A percentile compares a stretch with the other conserved stretches of the same genome.
Evolutionary conservation across 1,140 invertebrate genomes (phyloP).

Genomic region (Brachionus manjavacas): DNA sequence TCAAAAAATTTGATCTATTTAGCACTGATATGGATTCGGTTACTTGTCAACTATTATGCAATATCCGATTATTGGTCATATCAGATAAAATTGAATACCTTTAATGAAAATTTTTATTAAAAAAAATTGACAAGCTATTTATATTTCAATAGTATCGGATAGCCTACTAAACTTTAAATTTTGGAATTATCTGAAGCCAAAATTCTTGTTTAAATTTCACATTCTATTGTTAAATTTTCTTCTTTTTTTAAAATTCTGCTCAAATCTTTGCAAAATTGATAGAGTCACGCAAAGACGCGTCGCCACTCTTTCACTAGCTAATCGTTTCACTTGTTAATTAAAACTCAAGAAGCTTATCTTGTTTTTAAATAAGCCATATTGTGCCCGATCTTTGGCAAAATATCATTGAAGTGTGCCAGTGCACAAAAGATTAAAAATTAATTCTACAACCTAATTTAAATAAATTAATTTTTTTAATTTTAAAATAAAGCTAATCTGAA

Average conservation of each 20-base stretch:
- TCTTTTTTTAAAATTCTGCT: background rate
- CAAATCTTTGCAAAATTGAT: background rate
- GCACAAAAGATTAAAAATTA: background rate
- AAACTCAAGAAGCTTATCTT: conserved; percentile 15
- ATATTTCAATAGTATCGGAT: background rate
- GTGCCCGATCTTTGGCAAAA: background rate
- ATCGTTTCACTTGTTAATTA: conserved; percentile 15
- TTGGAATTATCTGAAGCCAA: conserved; percentile 6
- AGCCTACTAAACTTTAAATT: background rate
- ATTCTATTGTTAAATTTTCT: background rate
- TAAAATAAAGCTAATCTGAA: background rate
- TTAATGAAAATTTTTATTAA: background rate
- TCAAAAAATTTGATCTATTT: background rate
- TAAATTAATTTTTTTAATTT: background rate
- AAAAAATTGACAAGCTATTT: background rate
- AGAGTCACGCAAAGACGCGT: background rate
- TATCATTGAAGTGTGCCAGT: background rate
- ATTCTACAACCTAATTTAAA: background rate
- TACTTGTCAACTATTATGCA: background rate
- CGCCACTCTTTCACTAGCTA: background rate
- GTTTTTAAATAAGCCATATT: background rate
- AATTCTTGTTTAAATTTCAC: conserved; percentile 32
- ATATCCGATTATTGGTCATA: background rate
- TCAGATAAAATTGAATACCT: conserved; percentile 3
- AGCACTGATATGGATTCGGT: background rate